These are phyloP conservation scores for Andricus grossulariae DNA, from an alignment of 1,140 invertebrate species.

Conservation along the genomic window DNA sequence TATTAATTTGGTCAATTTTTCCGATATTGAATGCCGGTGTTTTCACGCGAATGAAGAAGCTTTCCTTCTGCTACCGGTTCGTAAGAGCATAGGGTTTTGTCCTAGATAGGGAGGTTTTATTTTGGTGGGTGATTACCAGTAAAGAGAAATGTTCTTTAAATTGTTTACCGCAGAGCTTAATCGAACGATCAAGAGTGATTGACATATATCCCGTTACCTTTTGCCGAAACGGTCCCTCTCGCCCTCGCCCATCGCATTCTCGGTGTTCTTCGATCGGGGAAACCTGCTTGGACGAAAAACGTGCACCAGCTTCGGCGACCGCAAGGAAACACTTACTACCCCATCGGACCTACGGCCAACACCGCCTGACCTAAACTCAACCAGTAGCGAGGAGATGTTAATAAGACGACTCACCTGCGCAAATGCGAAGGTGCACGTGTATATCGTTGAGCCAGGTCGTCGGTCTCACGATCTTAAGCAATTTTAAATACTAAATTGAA, in stretches of 20 bases:
- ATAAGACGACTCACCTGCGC: slow-evolving; percentile 63
- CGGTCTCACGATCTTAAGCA: neutral
- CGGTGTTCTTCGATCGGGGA: slow-evolving; percentile 53
- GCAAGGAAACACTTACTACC: slow-evolving; percentile 13
- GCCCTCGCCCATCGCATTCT: slow-evolving; percentile 72
- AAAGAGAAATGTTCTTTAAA: neutral
- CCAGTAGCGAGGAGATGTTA: slow-evolving; percentile 64
- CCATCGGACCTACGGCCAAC: slow-evolving; percentile 39
- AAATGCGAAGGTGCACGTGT: slow-evolving; percentile 43
- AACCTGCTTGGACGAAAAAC: neutral
- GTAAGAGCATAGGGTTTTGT: too few relatives aligned
- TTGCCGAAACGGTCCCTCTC: slow-evolving; percentile 65
- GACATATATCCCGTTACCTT: slow-evolving; percentile 59
- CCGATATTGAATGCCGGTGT: too few relatives aligned
- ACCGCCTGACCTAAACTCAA: slow-evolving; percentile 49
- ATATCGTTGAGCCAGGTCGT: neutral
- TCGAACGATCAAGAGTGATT: slow-evolving; percentile 12
- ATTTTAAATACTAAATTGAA: too few relatives aligned
- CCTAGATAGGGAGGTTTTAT: too few relatives aligned
- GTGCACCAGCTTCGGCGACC: neutral
- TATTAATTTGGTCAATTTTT: too few relatives aligned
- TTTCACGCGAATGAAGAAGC: too few relatives aligned
- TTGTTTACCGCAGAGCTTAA: neutral
- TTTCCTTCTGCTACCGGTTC: too few relatives aligned
- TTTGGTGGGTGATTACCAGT: too few relatives aligned